Percentiles rank a stretch among this genome's conserved stretches.
Conservation (phyloP, 2,797 vertebrate species). For the Sebastes miniatus region DNA sequence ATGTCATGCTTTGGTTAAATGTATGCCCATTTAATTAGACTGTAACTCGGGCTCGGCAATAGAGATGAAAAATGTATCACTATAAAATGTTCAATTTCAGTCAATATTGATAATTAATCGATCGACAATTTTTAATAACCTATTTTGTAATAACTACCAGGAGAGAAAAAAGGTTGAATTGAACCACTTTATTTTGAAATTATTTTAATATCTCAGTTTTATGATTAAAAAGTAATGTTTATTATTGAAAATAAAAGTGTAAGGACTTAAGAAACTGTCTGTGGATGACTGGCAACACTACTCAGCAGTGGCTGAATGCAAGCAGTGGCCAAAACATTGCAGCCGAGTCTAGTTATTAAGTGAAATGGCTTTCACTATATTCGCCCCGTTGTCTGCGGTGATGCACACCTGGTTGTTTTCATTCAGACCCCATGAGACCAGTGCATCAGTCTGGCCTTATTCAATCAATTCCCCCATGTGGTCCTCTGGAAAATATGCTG, state of each 20-base stretch:
- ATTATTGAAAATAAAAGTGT: too few species aligned
- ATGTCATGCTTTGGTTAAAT: too few species aligned
- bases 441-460: background rate
- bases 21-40: too few species aligned
- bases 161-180: too few species aligned
- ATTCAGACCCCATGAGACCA: background rate
- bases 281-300: background rate
- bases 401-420: background rate
- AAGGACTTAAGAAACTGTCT: background rate
- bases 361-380: background rate
- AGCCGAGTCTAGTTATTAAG: background rate
- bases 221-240: too few species aligned
- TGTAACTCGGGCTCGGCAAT: accelerated
- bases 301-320: background rate
- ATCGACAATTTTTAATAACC: too few species aligned
- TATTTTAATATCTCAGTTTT: too few species aligned
- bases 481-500: background rate
- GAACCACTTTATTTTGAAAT: too few species aligned
- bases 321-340: background rate
- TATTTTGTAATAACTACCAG: too few species aligned
- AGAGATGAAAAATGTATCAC: too few species aligned
- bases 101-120: too few species aligned
- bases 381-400: background rate
- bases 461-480: background rate
- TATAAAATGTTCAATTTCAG: too few species aligned